Base-by-base conservation (phyloP, 2,888 invertebrate species). In the Drosophila koepferae region DNA sequence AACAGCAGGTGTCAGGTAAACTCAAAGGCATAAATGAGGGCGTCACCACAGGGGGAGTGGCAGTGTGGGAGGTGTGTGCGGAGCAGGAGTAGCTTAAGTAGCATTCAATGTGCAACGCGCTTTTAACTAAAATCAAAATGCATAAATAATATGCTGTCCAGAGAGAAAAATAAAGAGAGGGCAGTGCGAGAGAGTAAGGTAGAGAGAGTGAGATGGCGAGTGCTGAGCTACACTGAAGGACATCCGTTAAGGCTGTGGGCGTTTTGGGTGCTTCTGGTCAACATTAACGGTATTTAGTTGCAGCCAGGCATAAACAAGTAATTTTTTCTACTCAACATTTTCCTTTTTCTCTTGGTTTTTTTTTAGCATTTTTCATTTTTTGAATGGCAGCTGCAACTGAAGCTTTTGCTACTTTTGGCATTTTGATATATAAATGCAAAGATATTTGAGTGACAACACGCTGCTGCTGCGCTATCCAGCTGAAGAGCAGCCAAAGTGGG, bases 121-220 rank as follows among this genome's bases (percentile, higher is more conserved):
- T 79, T 78, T 78, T 69, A 82, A 94, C 93, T 76, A 81, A 85
- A 85, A 81, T 82, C 85, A 75, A 79, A 78, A 82, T 82, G 75
- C 81, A 83, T 82, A 76, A 81, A 78, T 77, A 81, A 82, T 71
- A 74, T 68, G 71, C 71, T 70, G 66, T 46, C 63, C 60, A 62
- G 38, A 53, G 28, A 34, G 28, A 31, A n/a, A 20, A 8, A 18
- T 9, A 18, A 34, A 48, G 23, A 28, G 43, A 51, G 60, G 23
- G 2, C 5, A 36, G 38, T 48, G 28, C 28, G 31, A 41, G n/a
- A 18, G 9, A 2, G 10, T n/a, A 8, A 44, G 51, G 18, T 1
- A 10, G 20, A 14, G 7, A 20, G 40, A 40, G 51, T 1, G 28
- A 9, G 46, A 28, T 5, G 16, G n/a, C 16, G 16, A 43, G 31